phyloP scores from a whole-genome alignment of 2,113 vertebrate genomes.

The Sceloporus tristichus region DNA sequence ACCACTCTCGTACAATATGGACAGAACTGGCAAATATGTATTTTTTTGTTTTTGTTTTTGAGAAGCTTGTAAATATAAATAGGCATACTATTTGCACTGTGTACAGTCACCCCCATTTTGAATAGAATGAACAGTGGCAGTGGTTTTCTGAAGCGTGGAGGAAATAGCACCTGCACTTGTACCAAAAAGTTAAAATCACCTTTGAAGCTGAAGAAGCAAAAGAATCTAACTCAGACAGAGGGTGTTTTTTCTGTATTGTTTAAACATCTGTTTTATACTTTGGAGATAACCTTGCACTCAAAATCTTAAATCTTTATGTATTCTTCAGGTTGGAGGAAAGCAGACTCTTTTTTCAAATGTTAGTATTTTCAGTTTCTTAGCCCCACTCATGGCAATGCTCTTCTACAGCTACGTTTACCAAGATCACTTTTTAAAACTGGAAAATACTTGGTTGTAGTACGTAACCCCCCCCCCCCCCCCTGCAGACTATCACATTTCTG shows the following conservation, averaged over 20 bases:
- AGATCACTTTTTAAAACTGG: slow-evolving; percentile 45
- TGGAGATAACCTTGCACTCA: slow-evolving; percentile 15
- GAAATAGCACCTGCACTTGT: slow-evolving; percentile 28
- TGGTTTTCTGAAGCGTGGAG: slow-evolving; percentile 17
- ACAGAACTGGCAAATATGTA: slow-evolving; percentile 3
- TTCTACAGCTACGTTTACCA: slow-evolving; percentile 29
- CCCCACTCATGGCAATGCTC: slow-evolving; percentile 42
- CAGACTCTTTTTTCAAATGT: slow-evolving; percentile 36
- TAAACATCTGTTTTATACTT: slow-evolving; percentile 43
- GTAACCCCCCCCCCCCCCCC: not conserved
- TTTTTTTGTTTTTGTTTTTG: slow-evolving; percentile 29
- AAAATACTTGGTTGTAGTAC: slow-evolving; percentile 43
- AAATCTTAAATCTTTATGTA: slow-evolving; percentile 26
- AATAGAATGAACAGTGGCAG: slow-evolving; percentile 31
- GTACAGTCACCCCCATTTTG: not conserved
- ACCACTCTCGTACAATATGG: slow-evolving; percentile 11
- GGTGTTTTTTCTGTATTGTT: slow-evolving; percentile 25
- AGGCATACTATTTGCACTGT: slow-evolving; percentile 55
- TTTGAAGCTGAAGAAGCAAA: slow-evolving; percentile 7
- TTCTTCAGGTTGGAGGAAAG: slow-evolving; percentile 43
- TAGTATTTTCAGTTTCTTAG: slow-evolving; percentile 39
- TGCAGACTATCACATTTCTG: slow-evolving; percentile 47
- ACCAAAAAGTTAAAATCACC: slow-evolving; percentile 39
- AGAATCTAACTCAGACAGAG: slow-evolving; percentile 11
- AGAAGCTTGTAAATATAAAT: slow-evolving; percentile 47